Conservation (phyloP, 2,113 vertebrate genomes). For the Podarcis muralis region DNA sequence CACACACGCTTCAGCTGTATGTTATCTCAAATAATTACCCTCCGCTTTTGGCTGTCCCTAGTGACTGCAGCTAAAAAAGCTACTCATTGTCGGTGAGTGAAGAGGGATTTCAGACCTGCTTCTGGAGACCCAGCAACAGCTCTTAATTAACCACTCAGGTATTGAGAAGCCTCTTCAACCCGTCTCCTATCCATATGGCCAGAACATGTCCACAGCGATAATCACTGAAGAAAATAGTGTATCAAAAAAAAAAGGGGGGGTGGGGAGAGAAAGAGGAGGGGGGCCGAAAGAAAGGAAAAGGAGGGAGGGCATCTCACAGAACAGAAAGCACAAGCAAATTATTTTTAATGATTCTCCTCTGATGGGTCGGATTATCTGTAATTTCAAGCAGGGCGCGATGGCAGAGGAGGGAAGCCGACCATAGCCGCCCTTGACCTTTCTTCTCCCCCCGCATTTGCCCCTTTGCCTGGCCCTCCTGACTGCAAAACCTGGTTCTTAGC, state of each 20-base stretch:
- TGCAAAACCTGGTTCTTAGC: constrained; percentile 56
- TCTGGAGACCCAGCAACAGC: constrained; percentile 93
- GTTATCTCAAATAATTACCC: constrained; percentile 99
- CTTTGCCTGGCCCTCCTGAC: constrained; percentile 55
- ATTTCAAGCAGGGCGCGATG: constrained; percentile 74
- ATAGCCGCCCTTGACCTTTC: constrained; percentile 76
- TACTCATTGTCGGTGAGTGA: constrained; percentile 85
- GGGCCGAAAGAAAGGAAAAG: not conserved
- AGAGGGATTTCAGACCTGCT: constrained; percentile 92
- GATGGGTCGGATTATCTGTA: constrained; percentile 84
- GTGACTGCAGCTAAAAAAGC: constrained; percentile 87
- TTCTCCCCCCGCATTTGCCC: constrained; percentile 61
- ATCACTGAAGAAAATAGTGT: constrained; percentile 91
- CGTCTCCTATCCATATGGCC: constrained; percentile 93
- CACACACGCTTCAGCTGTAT: constrained; percentile 82
- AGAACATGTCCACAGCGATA: constrained; percentile 87
- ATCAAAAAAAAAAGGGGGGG: constrained; percentile 78
- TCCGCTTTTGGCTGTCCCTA: constrained; percentile 91
- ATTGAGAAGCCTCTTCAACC: constrained; percentile 89
- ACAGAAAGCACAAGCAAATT: constrained; percentile 93
- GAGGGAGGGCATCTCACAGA: constrained; percentile 69
- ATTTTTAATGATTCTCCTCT: constrained; percentile 97
- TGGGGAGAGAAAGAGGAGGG: not conserved
- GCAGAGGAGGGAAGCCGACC: constrained; percentile 41
- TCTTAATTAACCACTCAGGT: constrained; percentile 99